Conservation (phyloP, 2,113 vertebrate species). For the Glareola pratincola region DNA sequence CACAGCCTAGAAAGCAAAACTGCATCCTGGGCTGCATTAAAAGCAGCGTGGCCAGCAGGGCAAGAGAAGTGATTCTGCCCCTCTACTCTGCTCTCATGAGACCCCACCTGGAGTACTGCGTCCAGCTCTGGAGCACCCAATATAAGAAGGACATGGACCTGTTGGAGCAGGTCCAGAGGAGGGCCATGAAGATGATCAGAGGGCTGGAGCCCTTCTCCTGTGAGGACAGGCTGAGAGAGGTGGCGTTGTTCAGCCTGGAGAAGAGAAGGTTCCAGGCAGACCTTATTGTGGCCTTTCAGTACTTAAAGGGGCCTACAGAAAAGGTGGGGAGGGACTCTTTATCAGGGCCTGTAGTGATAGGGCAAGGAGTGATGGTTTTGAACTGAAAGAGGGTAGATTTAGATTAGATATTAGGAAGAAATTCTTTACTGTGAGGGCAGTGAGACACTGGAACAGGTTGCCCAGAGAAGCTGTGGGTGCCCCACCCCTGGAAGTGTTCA, state of each 20-base stretch:
- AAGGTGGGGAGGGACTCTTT: background rate
- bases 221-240: background rate
- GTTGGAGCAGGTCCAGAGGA: background rate
- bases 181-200: background rate
- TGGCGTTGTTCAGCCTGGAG: background rate
- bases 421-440: background rate
- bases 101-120: background rate
- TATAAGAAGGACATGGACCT: background rate
- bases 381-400: background rate
- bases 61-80: background rate
- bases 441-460: background rate
- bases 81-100: background rate
- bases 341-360: background rate
- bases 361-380: background rate
- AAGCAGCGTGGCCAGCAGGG: background rate
- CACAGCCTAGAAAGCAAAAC: background rate
- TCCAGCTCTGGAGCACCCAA: background rate
- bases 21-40: background rate
- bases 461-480: background rate
- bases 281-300: background rate
- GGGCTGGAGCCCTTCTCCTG: background rate
- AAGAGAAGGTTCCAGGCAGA: background rate
- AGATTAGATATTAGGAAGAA: background rate
- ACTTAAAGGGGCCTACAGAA: background rate
- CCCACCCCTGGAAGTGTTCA: background rate